A percentile compares a stretch with the other conserved stretches of the same genome.
These are phyloP conservation scores for Glyptemys insculpta DNA, from an alignment of 2,797 vertebrate genomes.

Conservation along the genomic window DNA sequence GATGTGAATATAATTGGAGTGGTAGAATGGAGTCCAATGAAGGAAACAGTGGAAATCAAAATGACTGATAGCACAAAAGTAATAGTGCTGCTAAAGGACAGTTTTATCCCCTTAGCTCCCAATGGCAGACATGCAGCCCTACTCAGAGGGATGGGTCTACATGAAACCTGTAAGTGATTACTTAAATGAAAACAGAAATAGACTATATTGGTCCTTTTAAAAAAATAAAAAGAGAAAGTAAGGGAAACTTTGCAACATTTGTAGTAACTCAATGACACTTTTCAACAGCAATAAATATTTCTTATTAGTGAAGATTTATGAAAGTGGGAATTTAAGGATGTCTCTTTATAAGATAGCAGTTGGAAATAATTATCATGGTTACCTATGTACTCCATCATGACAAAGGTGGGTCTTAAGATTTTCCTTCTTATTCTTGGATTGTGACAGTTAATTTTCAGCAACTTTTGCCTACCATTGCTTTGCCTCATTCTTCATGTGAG, in stretches of 20 bases:
- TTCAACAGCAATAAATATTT: background rate
- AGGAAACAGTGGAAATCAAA: conserved; percentile 33
- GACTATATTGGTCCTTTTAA: conserved; percentile 18
- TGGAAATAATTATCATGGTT: background rate
- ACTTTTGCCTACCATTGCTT: background rate
- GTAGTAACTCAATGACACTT: conserved; percentile 16
- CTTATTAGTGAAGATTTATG: background rate
- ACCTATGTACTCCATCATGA: background rate
- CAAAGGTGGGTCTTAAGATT: background rate
- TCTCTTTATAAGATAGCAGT: background rate
- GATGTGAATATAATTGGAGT: background rate
- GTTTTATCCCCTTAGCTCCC: conserved; percentile 37
- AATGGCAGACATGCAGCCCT: conserved; percentile 28
- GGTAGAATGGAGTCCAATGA: conserved; percentile 15
- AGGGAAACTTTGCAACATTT: conserved; percentile 50
- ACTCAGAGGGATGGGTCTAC: conserved; percentile 25
- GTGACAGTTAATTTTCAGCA: background rate
- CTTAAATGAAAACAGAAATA: conserved; percentile 52
- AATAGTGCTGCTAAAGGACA: conserved; percentile 39
- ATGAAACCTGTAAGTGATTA: conserved; percentile 57
- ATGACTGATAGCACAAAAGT: conserved; percentile 38
- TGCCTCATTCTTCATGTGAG: background rate
- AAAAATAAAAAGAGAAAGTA: background rate
- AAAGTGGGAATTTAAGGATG: background rate
- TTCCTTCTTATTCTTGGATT: background rate